These are phyloP conservation scores for Steinernema carpocapsae DNA, from an alignment of 2,888 invertebrate species.

Conservation along the genomic window DNA sequence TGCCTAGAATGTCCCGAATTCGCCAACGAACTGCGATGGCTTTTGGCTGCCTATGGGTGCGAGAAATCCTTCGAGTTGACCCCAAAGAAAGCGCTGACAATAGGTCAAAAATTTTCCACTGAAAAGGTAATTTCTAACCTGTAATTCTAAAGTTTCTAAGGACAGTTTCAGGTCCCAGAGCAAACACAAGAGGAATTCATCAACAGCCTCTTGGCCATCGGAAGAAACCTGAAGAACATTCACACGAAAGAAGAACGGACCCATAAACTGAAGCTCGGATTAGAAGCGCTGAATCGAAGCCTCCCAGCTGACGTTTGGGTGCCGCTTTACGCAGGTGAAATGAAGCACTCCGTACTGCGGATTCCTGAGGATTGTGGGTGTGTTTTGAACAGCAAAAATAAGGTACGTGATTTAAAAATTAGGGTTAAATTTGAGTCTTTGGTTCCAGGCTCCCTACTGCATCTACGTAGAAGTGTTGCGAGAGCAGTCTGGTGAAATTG, in stretches of 20 bases:
- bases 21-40: too few species aligned
- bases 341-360: slow-evolving; percentile 89
- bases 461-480: slow-evolving; percentile 88
- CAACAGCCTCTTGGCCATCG: slow-evolving; percentile 83
- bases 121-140: background rate
- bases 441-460: slow-evolving; percentile 85
- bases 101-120: too few species aligned
- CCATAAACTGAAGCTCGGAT: slow-evolving; percentile 73
- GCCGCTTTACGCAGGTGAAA: slow-evolving; percentile 79
- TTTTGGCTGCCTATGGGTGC: background rate
- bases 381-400: slow-evolving; percentile 96
- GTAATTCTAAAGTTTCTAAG: background rate
- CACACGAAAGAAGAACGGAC: slow-evolving; percentile 87
- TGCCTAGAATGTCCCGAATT: background rate
- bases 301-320: slow-evolving; percentile 98
- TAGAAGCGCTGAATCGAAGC: slow-evolving; percentile 91
- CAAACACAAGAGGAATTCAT: slow-evolving; percentile 82
- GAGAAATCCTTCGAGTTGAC: background rate
- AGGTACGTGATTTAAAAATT: slow-evolving; percentile 73
- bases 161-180: background rate
- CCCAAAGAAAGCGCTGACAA: too few species aligned
- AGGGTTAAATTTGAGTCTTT: background rate
- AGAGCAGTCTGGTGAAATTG: slow-evolving; percentile 17
- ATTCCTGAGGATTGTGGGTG: slow-evolving; percentile 96
- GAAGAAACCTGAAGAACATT: slow-evolving; percentile 80